Evolutionary conservation across 2,113 vertebrate genomes (phyloP).

Genomic region (Vidua chalybeata): DNA sequence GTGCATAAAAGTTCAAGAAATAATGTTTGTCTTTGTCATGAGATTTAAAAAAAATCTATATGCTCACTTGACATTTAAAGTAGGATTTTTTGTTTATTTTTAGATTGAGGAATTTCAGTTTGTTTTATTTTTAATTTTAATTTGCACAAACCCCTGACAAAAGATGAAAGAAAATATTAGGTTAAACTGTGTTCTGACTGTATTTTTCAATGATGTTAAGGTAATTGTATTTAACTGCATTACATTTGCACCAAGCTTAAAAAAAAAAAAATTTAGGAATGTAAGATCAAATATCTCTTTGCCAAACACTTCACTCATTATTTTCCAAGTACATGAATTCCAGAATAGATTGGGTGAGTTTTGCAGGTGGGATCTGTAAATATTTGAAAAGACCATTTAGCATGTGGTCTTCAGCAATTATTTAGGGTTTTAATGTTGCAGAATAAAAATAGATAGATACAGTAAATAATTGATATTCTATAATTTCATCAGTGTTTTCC

Average conservation of each 20-base stretch:
- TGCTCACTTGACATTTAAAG: neutral
- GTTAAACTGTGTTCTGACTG: neutral
- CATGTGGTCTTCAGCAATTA: neutral
- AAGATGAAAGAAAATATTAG: neutral
- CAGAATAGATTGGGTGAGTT: neutral
- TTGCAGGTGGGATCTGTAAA: neutral
- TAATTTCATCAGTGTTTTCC: neutral
- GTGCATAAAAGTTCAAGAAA: neutral
- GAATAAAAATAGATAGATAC: neutral
- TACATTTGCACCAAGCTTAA: neutral
- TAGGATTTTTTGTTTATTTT: neutral
- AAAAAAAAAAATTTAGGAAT: neutral
- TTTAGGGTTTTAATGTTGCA: neutral
- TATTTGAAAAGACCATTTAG: neutral
- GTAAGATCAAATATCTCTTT: neutral
- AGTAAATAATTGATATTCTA: neutral
- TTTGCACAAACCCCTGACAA: neutral
- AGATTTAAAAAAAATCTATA: neutral
- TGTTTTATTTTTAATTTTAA: neutral
- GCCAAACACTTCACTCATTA: neutral
- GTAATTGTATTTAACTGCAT: neutral
- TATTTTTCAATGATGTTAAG: neutral
- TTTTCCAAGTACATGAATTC: neutral
- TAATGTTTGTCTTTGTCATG: neutral
- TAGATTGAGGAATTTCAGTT: neutral